phyloP scores from a whole-genome alignment of 1,140 invertebrate genomes.

The Pogonus chalceus region DNA sequence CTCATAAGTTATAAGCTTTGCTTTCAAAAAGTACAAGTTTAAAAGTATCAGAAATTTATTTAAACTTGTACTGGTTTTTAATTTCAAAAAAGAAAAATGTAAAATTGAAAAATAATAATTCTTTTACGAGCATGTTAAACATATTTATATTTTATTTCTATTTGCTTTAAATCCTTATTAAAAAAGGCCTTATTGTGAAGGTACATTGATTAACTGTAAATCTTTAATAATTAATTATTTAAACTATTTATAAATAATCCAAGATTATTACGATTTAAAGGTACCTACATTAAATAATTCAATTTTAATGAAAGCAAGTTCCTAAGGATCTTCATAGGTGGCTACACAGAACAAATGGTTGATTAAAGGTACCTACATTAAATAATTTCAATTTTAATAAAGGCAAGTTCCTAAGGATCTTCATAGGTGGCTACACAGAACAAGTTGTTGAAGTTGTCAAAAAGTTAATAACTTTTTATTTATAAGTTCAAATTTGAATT shows the following conservation, averaged over 20 bases:
- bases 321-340: too few species aligned
- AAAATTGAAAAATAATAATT: conserved; percentile 4
- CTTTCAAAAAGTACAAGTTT: too few species aligned
- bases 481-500: not conserved
- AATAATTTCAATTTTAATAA: not conserved
- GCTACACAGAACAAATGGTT: too few species aligned
- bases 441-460: too few species aligned
- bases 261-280: not conserved
- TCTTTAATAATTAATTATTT: not conserved
- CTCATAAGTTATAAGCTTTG: too few species aligned
- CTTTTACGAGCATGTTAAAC: conserved; percentile 5
- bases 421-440: too few species aligned
- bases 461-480: too few species aligned
- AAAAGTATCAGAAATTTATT: too few species aligned
- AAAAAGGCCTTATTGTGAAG: too few species aligned
- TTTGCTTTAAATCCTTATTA: not conserved
- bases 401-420: not conserved
- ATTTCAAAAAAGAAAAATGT: not conserved
- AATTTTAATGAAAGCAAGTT: not conserved
- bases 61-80: too few species aligned
- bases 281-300: not conserved
- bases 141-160: not conserved
- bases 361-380: not conserved
- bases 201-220: not conserved
- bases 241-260: not conserved